Evolutionary conservation across 2,113 vertebrate genomes (phyloP).

Genomic region (Amblyornis subalaris): DNA sequence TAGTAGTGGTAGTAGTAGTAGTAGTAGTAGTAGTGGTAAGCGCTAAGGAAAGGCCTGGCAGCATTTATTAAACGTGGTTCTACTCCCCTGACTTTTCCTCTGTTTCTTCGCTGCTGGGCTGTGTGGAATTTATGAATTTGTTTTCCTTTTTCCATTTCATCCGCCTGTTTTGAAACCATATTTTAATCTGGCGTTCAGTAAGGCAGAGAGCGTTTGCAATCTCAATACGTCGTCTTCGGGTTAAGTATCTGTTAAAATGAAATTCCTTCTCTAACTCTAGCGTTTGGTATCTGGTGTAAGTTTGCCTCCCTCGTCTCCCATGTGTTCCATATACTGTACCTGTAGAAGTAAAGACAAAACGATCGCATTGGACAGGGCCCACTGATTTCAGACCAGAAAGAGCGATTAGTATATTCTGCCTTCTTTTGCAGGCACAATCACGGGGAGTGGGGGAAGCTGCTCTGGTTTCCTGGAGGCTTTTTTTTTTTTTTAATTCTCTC

Average conservation of each 20-base stretch:
- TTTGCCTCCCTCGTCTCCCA: conserved; percentile 82
- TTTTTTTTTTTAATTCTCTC: neutral
- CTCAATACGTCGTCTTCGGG: conserved; percentile 83
- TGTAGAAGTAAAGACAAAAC: conserved; percentile 69
- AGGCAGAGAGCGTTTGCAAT: conserved; percentile 84
- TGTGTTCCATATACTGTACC: conserved; percentile 81
- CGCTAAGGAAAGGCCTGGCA: conserved; percentile 55
- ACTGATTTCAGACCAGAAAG: conserved; percentile 43
- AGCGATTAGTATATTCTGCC: neutral
- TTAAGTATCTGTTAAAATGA: conserved; percentile 86
- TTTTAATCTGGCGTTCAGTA: conserved; percentile 86
- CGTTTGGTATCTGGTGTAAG: conserved; percentile 84
- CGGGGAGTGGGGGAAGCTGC: neutral
- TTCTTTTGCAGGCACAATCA: neutral
- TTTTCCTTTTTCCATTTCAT: conserved; percentile 88
- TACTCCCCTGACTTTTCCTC: conserved; percentile 81
- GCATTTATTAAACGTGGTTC: conserved; percentile 54
- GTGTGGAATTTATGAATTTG: conserved; percentile 82
- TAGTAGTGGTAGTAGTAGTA: neutral
- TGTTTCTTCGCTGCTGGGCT: conserved; percentile 77
- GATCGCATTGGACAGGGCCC: conserved; percentile 56
- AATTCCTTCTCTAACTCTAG: conserved; percentile 86
- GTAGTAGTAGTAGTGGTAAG: neutral
- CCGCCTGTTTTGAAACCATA: conserved; percentile 87
- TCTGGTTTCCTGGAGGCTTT: neutral